These are phyloP conservation scores for Apaloderma vittatum DNA, from an alignment of 2,113 vertebrate species.

Conservation along the genomic window DNA sequence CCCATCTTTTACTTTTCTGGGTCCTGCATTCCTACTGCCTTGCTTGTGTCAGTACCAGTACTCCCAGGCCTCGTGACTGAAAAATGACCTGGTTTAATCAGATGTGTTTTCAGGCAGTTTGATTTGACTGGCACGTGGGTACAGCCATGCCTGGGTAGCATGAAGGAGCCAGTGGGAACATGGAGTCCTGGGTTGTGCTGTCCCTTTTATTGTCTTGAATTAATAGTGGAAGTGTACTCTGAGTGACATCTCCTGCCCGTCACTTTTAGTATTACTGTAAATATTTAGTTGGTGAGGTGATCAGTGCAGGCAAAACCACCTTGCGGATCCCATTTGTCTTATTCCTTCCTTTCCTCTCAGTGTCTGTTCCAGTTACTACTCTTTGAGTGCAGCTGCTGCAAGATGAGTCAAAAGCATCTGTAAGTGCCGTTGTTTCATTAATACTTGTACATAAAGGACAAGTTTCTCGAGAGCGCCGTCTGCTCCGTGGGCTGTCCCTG, in stretches of 20 bases:
- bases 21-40: not conserved
- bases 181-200: not conserved
- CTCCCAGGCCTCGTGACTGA: not conserved
- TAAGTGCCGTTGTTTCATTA: not conserved
- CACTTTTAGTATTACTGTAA: not conserved
- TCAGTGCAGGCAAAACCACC: not conserved
- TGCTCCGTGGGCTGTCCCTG: not conserved
- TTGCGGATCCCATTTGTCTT: not conserved
- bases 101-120: not conserved
- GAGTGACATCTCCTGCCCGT: not conserved
- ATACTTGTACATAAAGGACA: not conserved
- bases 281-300: not conserved
- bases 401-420: not conserved
- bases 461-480: not conserved
- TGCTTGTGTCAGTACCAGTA: not conserved
- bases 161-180: not conserved
- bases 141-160: not conserved
- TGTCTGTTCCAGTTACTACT: not conserved
- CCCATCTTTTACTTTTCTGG: not conserved
- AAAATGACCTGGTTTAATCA: not conserved
- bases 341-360: not conserved
- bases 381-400: not conserved
- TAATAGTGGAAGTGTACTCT: not conserved
- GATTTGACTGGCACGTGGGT: not conserved
- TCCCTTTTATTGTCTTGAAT: not conserved